Base-by-base conservation (phyloP, 2,113 vertebrate species). In the Scomber japonicus region DNA sequence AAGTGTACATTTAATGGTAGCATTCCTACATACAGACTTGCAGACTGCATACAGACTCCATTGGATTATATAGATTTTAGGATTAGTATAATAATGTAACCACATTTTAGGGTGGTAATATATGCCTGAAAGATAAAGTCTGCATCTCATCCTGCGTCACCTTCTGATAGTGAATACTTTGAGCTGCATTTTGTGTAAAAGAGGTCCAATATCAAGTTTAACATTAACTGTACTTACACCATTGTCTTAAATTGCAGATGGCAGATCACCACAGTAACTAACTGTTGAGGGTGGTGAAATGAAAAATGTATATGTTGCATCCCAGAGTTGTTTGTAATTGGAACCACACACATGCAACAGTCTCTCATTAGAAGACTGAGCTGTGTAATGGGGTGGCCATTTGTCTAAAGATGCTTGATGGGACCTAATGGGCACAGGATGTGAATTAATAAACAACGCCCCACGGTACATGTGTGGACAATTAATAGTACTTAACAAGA, bases 371-470 rank as follows among this genome's bases (percentile, higher is more conserved):
- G 73, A 64, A 75, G 80, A 77, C 50, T 53, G 78, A 82, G 66
- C 46, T 84, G 62, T 86, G 68, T 92, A 90, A 93, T 89, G 79
- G 79, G 68, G 53, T 14, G 75, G 76, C 27, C 60, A 91, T 92
- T 93, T 90, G 84, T 94, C 91, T 86, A 44, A 73, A 83, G 62
- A 83, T 68, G 27, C 80, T 83, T 85, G 87, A 90, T 91, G 87
- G 82, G 56, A 71, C 67, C 55, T 92, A 93, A 92, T 92, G 89
- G 83, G 88, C 80, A 87, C 73, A 84, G 80, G 82, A 80, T 90
- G 87, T 88, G 88, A 93, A 93, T 93, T 93, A 92, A 94, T 93
- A 92, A 92, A 90, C 91, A 92, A 85, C 54, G 30, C 65, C 54
- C 35, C 54, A 59, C 59, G 83, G 49, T 91, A 88, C 88, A 91